Evolutionary conservation across 2,888 invertebrate genomes (phyloP), one percentile per base, ranked within the genome.

Genomic region (Drosophila multiciliata): DNA sequence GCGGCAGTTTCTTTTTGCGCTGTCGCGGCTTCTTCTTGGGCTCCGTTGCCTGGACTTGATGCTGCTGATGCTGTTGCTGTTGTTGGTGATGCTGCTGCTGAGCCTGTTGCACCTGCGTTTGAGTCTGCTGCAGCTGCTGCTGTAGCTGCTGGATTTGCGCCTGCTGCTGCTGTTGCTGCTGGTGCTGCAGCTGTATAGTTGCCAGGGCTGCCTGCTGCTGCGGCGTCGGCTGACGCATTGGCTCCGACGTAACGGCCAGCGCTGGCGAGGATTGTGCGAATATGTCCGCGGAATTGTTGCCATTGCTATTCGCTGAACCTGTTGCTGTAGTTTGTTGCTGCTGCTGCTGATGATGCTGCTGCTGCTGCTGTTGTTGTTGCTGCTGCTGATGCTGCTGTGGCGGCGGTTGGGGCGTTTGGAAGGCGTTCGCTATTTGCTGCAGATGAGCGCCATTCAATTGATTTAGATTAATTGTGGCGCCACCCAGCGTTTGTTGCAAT

Each of bases 391-490:
- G 66, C 9, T 63, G 67, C 40, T 75, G 78, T 8, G 45, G 81
- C n/a, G 90, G 82, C 2, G 92, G 89, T 26, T 92, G 91, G 3
- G 92, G 91, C 36, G 92, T 90, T 75, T 93, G 93, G 73, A 93
- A 93, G 15, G 92, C 92, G 4, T 87, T 89, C 2, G 93, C 91
- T 20, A 92, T 91, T 70, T 93, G 93, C 64, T 93, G 93, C 53
- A 93, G 87, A 65, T 92, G 93, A 7, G 93, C 90, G 29, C 92
- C 89, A 73, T 86, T 92, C 67, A 93, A 70, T 69, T 93, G 93
- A 78, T 93, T 93, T 38, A 93, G 86, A 80, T 93, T 93, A 20
- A 93, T 92, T 69, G 92, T 92, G 40, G 91, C 91, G 7, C 90
- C 87, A 59, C 87, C 87, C 20, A 93, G 72, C 45, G 91, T 92